Evolutionary conservation across 2,888 invertebrate genomes (phyloP).

Genomic region (Mythimna albipuncta): DNA sequence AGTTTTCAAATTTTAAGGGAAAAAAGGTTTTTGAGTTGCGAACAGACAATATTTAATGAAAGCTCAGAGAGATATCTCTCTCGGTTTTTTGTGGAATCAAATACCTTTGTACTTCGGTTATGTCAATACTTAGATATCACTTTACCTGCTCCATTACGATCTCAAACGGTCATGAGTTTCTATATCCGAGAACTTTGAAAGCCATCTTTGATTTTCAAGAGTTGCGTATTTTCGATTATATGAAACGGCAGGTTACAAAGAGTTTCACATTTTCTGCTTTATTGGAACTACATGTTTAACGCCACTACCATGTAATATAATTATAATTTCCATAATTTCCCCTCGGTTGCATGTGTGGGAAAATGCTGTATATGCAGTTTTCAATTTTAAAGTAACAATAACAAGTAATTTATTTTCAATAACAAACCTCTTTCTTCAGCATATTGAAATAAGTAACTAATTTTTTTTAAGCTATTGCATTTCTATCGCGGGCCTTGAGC

Average conservation of each 20-base stretch:
- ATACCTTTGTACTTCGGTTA: slow-evolving; percentile 19
- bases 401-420: too few species aligned
- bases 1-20: slow-evolving; percentile 9
- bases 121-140: slow-evolving; percentile 16
- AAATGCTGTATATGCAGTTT: too few species aligned
- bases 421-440: too few species aligned
- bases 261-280: neutral
- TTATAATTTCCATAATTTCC: too few species aligned
- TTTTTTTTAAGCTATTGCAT: too few species aligned
- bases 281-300: too few species aligned
- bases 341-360: too few species aligned
- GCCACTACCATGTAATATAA: too few species aligned
- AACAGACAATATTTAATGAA: slow-evolving; percentile 18
- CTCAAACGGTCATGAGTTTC: neutral
- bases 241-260: slow-evolving; percentile 13
- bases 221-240: slow-evolving; percentile 11
- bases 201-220: neutral
- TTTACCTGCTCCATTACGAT: slow-evolving; percentile 10
- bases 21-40: slow-evolving; percentile 12
- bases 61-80: neutral
- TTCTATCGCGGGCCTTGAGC: too few species aligned
- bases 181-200: slow-evolving; percentile 4
- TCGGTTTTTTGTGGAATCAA: slow-evolving; percentile 1
- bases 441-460: too few species aligned
- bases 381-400: too few species aligned